phyloP scores from a whole-genome alignment of 2,113 vertebrate species.

The Ptyas mucosa region DNA sequence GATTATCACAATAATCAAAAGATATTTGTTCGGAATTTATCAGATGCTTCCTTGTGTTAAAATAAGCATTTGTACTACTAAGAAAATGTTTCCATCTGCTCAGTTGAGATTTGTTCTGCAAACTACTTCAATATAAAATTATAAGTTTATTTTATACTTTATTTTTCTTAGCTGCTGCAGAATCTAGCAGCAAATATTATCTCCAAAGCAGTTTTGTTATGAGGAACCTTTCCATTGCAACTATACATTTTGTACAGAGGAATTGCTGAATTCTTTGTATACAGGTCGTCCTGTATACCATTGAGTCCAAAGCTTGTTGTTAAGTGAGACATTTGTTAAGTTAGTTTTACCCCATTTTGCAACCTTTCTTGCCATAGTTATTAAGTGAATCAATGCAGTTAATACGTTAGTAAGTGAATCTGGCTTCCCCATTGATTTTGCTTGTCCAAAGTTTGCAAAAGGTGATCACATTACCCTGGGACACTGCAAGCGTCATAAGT shows the following conservation, averaged over 20 bases:
- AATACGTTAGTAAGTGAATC: no score
- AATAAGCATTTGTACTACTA: background rate
- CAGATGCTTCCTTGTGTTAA: background rate
- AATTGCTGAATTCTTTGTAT: background rate
- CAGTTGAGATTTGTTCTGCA: slow-evolving; percentile 38
- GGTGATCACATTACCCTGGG: no score
- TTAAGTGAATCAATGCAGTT: no score
- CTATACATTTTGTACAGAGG: background rate
- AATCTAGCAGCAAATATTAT: slow-evolving; percentile 28
- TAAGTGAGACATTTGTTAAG: no score
- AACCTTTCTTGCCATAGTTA: no score
- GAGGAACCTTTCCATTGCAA: background rate
- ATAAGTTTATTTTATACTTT: slow-evolving; percentile 28
- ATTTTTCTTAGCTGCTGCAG: slow-evolving; percentile 37
- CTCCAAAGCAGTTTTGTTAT: background rate
- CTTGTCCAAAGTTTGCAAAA: no score
- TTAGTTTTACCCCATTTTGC: no score
- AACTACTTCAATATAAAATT: slow-evolving; percentile 48
- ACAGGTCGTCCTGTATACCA: no score
- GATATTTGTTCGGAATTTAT: background rate
- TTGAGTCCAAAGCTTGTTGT: no score
- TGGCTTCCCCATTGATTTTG: no score
- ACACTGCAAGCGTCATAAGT: no score
- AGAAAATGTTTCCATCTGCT: slow-evolving; percentile 22
- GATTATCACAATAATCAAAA: background rate